These are phyloP conservation scores for Drosophila anomalipes DNA, from an alignment of 2,888 invertebrate species.

Conservation along the genomic window DNA sequence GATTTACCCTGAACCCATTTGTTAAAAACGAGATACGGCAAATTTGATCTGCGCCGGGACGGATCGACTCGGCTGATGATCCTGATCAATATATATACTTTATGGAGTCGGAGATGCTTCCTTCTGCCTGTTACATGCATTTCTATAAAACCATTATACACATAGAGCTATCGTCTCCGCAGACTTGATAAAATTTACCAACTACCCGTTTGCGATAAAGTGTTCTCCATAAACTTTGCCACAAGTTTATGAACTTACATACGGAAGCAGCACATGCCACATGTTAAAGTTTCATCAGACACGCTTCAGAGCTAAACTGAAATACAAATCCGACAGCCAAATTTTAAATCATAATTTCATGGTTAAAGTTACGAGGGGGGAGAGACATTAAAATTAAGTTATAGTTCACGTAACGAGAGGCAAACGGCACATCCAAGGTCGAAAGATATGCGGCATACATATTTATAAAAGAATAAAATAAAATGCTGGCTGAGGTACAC, in stretches of 20 bases:
- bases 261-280: constrained; percentile 10
- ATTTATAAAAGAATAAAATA: neutral
- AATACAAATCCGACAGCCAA: constrained; percentile 6
- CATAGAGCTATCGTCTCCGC: neutral
- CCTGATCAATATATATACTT: no score
- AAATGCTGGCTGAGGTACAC: neutral
- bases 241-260: neutral
- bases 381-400: constrained; percentile 49
- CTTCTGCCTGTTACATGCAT: no score
- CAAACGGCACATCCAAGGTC: constrained; percentile 1
- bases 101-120: no score
- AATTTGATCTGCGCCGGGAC: no score
- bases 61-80: no score
- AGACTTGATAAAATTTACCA: neutral
- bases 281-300: constrained; percentile 35
- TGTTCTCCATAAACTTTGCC: neutral
- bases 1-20: no score
- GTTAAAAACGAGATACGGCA: no score
- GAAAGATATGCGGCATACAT: constrained; percentile 33
- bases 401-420: constrained; percentile 51
- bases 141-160: no score
- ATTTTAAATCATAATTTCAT: constrained; percentile 12
- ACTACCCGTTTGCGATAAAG: neutral
- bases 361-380: neutral
- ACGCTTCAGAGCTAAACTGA: constrained; percentile 16